A percentile compares a stretch with the other conserved stretches of the same genome.
Conservation (phyloP, 2,797 vertebrate genomes). For the Onychomys torridus region DNA sequence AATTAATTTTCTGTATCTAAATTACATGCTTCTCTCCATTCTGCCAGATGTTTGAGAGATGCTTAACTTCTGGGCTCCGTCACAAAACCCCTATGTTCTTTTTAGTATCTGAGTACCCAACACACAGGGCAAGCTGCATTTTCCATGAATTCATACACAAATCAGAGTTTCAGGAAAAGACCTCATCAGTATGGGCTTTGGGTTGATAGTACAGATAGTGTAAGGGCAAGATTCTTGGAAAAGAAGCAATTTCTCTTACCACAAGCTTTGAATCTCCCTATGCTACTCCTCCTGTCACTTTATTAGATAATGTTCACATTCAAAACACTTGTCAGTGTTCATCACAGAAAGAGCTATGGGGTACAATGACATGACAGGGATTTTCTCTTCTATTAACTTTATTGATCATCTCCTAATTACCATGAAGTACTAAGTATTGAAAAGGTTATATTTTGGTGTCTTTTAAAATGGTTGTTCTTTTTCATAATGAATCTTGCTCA, state of each 20-base stretch:
- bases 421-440: background rate
- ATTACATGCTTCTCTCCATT: conserved; percentile 49
- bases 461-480: conserved; percentile 35
- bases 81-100: background rate
- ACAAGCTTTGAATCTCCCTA: background rate
- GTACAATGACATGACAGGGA: background rate
- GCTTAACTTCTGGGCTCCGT: conserved; percentile 45
- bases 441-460: background rate
- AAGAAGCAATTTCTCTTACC: background rate
- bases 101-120: background rate
- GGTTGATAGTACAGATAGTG: background rate
- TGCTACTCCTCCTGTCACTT: background rate
- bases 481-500: background rate
- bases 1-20: conserved; percentile 79
- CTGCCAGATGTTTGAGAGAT: conserved; percentile 64
- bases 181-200: background rate
- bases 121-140: background rate
- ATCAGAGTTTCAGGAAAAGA: conserved; percentile 6
- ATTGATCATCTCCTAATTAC: background rate
- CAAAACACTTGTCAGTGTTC: conserved; percentile 6
- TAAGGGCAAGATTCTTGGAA: background rate
- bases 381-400: background rate
- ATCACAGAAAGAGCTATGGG: background rate
- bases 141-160: background rate
- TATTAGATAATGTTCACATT: conserved; percentile 15